These are phyloP conservation scores for Pseudococcus longispinus DNA, from an alignment of 2,888 invertebrate species.

Conservation along the genomic window DNA sequence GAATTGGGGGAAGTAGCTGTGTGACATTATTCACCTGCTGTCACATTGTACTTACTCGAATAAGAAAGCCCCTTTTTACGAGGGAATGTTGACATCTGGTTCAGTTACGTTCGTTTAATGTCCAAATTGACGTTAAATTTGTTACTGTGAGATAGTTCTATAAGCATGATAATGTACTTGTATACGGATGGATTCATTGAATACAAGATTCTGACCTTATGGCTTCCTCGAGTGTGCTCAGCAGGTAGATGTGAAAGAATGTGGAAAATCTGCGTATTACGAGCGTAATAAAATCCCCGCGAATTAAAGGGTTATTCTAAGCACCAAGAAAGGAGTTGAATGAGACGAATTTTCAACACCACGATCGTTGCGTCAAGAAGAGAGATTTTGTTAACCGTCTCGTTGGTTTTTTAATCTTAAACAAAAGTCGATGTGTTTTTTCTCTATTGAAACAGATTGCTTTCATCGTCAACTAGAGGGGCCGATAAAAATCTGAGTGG, in stretches of 20 bases:
- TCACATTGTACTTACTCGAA: conserved; percentile 38
- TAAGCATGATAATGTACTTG: conserved; percentile 7
- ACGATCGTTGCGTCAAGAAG: neutral
- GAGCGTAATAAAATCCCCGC: neutral
- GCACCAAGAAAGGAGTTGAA: neutral
- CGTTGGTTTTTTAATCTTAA: neutral
- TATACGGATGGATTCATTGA: neutral
- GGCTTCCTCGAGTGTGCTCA: neutral
- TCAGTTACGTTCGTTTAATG: conserved; percentile 52
- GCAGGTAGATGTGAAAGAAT: neutral
- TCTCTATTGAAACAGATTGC: conserved; percentile 24
- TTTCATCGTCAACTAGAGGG: conserved; percentile 33
- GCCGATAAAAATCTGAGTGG: conserved; percentile 26
- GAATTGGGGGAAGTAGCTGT: conserved; percentile 39
- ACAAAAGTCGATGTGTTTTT: neutral
- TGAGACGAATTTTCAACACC: neutral
- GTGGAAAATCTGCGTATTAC: neutral
- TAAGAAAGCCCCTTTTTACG: conserved; percentile 53
- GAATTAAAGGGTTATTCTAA: neutral
- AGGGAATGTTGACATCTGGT: conserved; percentile 57
- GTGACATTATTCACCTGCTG: conserved; percentile 55
- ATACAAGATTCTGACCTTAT: neutral
- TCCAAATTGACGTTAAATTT: conserved; percentile 49
- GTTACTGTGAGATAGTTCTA: neutral
- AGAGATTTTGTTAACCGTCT: neutral